Conservation (phyloP, 2,888 invertebrate species). For the Lasioglossum zephyrum region DNA sequence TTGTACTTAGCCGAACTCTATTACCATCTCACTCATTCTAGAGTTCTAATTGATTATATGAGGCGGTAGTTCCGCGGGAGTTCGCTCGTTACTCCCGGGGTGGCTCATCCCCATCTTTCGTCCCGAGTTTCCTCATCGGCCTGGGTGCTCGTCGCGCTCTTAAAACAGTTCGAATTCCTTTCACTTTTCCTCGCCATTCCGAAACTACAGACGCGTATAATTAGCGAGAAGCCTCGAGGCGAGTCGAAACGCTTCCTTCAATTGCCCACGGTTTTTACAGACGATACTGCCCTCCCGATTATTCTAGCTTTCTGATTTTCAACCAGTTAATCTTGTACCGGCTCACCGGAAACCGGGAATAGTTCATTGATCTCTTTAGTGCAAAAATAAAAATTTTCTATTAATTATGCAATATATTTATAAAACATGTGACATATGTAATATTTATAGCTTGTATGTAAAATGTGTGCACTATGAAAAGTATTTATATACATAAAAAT, state of each 20-base stretch:
- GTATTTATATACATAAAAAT: too few relatives aligned
- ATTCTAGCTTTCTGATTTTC: neutral
- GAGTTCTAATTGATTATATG: constrained; percentile 80
- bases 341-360: too few relatives aligned
- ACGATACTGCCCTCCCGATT: neutral
- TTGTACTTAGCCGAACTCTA: constrained; percentile 77
- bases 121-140: constrained; percentile 17
- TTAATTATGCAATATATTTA: too few relatives aligned
- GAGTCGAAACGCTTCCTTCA: constrained; percentile 13
- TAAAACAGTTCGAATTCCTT: constrained; percentile 28
- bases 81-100: constrained; percentile 69
- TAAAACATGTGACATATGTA: too few relatives aligned
- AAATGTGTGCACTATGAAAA: too few relatives aligned
- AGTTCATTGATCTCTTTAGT: too few relatives aligned
- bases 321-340: neutral
- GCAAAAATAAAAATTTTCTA: too few relatives aligned
- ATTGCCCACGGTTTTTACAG: neutral
- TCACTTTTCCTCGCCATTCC: constrained; percentile 42
- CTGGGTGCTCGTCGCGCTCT: constrained; percentile 27
- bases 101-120: constrained; percentile 58
- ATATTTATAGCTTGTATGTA: too few relatives aligned
- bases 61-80: constrained; percentile 72
- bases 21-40: constrained; percentile 77
- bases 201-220: constrained; percentile 31
- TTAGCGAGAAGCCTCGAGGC: constrained; percentile 2